phyloP scores from a whole-genome alignment of 2,888 invertebrate species.

The Serrognathus titanus region DNA sequence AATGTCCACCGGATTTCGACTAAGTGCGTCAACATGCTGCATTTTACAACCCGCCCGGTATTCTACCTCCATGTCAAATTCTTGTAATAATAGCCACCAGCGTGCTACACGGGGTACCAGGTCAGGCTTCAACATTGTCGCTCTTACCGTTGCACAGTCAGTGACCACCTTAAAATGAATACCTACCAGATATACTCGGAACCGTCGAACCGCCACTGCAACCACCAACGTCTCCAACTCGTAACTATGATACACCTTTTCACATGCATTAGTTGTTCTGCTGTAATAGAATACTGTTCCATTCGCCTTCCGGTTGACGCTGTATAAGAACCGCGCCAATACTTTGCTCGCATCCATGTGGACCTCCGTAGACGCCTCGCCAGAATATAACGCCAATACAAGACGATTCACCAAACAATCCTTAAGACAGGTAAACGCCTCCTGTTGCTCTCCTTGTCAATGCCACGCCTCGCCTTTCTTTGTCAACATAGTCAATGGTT shows the following conservation, averaged over 20 bases:
- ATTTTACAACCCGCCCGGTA: too few relatives aligned
- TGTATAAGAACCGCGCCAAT: constrained; percentile 32
- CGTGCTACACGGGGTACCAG: constrained; percentile 25
- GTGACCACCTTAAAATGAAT: constrained; percentile 31
- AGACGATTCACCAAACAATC: constrained; percentile 16
- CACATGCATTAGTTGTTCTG: constrained; percentile 31
- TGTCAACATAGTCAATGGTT: constrained; percentile 30
- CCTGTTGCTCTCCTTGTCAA: constrained; percentile 13
- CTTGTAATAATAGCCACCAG: too few relatives aligned
- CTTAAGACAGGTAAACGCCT: constrained; percentile 24
- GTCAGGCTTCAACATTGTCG: constrained; percentile 5
- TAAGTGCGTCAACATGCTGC: constrained; percentile 36
- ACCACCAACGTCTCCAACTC: constrained; percentile 40
- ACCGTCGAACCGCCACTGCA: constrained; percentile 36
- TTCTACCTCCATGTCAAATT: too few relatives aligned
- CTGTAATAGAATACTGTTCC: constrained; percentile 35
- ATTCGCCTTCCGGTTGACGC: constrained; percentile 20
- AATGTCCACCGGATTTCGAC: constrained; percentile 22
- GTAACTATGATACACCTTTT: constrained; percentile 36
- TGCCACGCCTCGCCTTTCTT: constrained; percentile 15
- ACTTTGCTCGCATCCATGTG: constrained; percentile 30
- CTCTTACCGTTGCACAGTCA: constrained; percentile 13
- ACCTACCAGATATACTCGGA: constrained; percentile 36
- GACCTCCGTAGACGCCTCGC: constrained; percentile 18
- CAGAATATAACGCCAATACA: constrained; percentile 21